Evolutionary conservation across 2,797 vertebrate species (phyloP), one percentile per base, ranked within the genome.

Genomic region (Tenualosa ilisha): DNA sequence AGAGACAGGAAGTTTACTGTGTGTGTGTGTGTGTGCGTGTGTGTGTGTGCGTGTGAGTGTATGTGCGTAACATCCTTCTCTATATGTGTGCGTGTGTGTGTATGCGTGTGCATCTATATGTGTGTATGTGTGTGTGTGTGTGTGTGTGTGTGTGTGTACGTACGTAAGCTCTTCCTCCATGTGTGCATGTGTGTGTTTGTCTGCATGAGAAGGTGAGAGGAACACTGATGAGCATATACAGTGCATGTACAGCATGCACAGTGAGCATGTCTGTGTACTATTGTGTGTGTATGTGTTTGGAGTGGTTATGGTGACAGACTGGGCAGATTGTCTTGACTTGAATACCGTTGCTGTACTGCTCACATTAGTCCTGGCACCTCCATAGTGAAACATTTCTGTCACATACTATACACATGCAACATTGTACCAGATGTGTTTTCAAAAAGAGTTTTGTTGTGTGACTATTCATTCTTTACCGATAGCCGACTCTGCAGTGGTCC

Each of bases 251-350:
- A n/a, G n/a, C n/a, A n/a, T n/a, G n/a, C n/a, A n/a, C n/a, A n/a
- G n/a, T n/a, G n/a, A 59, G 59, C 7, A 24, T 61, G 7, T 61
- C 20, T 61, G 22, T 65, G 24, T 11, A 63, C 22, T 24, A 7
- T 5, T 63, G 61, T 26, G 11, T 63, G 22, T 31, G 22, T 13
- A 2, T 56, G 6, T 50, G 83, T 31, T 63, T 84, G 91, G 86
- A 81, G 90, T 91, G 90, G 90, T 20, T 59, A 59, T 24, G 7
- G 22, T 24, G 22, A 63, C 59, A 24, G 22, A 22, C 15, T 59
- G 59, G 20, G 46, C 54, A 56, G 15, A 20, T 63, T 8, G 7
- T 63, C 22, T 31, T 31, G 31, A 31, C n/a, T 5, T 63, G 59
- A 7, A 63, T n/a, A 7, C 1, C 24, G n/a, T 6, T 22, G 4